Conservation (phyloP, 1,140 invertebrate species). For the Calliphora vicina region DNA sequence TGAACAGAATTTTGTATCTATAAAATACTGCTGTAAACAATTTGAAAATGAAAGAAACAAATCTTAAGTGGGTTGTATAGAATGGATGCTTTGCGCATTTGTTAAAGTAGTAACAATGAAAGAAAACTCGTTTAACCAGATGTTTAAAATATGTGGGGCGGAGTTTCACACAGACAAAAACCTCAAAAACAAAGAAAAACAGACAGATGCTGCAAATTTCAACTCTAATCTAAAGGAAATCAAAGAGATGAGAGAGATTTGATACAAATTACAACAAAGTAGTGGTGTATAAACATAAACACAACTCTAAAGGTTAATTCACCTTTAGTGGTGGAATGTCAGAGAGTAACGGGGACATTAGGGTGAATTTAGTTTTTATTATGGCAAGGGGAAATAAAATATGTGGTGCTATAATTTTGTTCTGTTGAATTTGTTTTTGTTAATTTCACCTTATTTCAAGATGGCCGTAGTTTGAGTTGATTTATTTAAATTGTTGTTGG, state of each 20-base stretch:
- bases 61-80: neutral
- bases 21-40: no score
- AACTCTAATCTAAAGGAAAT: neutral
- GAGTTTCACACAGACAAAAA: neutral
- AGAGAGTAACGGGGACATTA: neutral
- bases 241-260: neutral
- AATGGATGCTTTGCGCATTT: neutral
- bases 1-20: neutral
- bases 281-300: neutral
- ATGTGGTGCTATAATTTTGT: neutral
- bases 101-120: neutral
- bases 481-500: neutral
- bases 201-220: neutral
- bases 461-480: neutral
- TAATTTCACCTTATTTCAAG: neutral
- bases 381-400: neutral
- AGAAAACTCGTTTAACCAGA: neutral
- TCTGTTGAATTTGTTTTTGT: neutral
- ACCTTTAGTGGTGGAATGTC: no score
- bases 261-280: neutral
- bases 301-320: no score
- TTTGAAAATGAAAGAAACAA: neutral
- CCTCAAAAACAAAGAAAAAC: neutral
- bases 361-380: neutral
- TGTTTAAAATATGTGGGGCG: neutral